Evolutionary conservation across 2,113 vertebrate species (phyloP).

Genomic region (Silurus glanis): DNA sequence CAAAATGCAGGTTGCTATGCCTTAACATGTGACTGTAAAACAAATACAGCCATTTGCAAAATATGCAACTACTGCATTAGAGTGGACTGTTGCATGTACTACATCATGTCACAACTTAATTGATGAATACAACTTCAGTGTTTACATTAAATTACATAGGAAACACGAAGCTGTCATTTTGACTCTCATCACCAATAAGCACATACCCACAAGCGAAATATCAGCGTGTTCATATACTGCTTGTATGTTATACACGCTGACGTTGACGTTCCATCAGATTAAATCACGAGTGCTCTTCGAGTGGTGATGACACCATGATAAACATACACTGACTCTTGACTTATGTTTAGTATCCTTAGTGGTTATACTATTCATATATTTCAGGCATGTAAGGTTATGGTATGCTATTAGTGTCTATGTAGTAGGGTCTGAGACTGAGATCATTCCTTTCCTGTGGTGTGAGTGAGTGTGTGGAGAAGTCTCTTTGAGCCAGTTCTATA

Average conservation of each 20-base stretch:
- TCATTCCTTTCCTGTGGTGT: conserved; percentile 11
- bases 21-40: background rate
- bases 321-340: background rate
- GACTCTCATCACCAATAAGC: background rate
- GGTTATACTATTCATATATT: background rate
- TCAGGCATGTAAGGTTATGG: background rate
- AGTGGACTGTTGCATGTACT: background rate
- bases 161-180: background rate
- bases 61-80: background rate
- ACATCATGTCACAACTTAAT: background rate
- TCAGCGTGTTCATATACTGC: background rate
- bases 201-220: background rate
- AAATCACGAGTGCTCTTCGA: background rate
- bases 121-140: background rate
- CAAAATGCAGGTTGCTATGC: background rate
- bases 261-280: background rate
- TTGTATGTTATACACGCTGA: background rate
- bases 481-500: conserved; percentile 44
- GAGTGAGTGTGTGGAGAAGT: conserved; percentile 9
- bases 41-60: background rate
- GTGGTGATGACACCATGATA: conserved; percentile 7
- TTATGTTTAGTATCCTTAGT: background rate
- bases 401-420: background rate
- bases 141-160: background rate
- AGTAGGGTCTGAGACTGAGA: background rate